Evolutionary conservation across 35 echinoderm and acorn worm genomes (phyloP), one percentile per base, ranked within the genome.

Genomic region (Anneissia japonica): DNA sequence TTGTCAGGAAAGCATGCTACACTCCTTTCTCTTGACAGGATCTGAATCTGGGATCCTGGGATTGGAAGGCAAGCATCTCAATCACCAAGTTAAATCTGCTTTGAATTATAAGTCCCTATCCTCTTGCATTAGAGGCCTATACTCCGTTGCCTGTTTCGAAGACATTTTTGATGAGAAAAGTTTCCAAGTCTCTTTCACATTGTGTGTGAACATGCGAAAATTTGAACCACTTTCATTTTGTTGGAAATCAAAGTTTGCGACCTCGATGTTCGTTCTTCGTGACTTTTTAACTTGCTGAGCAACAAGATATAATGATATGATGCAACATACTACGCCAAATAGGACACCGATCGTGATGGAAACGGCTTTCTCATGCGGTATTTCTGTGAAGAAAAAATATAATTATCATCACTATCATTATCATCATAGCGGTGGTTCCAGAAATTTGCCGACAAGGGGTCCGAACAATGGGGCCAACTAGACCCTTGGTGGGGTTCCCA

Each of bases 171-270:
- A 30, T 3, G 38, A 35, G 28, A 84, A 81, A 6, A 12, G 5
- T 23, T 64, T 64, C 11, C 26, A 64, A 64, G 51, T 64, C 11
- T 64, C 1, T 64, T 64, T 64, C 11, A 64, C 5, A 64, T 23
- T 64, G 11, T 64, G 7, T 12, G 51, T 26, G 26, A 64, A 64
- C 26, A 19, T 64, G 2, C 21, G 7, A 6, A 64, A 64, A 1
- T 9, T 64, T 6, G 11, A 16, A 26, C 26, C 26, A 64, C 26
- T 9, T 9, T 64, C 26, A 16, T 64, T 23, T 6, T 64, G 10
- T 23, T 95, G 81, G 77, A 95, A 95, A 79, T 95, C 89, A 85
- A 95, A 95, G 73, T 95, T 86, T 30, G 93, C 93, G 23, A 95
- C 93, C 76, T 95, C 93, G 6, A 95, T 83, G 34, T 95, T 82